A percentile compares a stretch with the other conserved stretches of the same genome.
phyloP scores from a whole-genome alignment of 2,797 vertebrate genomes.

The Hydrocynus forskahlii region DNA sequence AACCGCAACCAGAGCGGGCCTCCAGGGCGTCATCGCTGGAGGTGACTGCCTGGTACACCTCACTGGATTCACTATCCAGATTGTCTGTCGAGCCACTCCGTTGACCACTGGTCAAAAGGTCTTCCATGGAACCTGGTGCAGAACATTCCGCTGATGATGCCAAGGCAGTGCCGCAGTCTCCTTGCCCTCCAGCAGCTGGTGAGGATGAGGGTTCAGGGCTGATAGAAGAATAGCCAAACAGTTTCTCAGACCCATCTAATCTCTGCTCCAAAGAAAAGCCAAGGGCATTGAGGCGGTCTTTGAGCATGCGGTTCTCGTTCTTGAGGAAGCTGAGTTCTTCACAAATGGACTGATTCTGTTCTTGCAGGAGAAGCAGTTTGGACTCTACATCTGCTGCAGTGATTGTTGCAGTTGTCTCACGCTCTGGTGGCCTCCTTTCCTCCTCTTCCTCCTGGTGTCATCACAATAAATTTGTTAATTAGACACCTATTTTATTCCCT shows the following conservation, averaged over 20 bases:
- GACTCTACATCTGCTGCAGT: constrained; percentile 90
- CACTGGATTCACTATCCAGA: constrained; percentile 94
- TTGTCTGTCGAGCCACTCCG: constrained; percentile 93
- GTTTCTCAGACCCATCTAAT: constrained; percentile 87
- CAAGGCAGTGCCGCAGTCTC: constrained; percentile 79
- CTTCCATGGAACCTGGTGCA: constrained; percentile 92
- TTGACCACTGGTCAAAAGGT: constrained; percentile 88
- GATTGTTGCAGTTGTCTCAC: constrained; percentile 78
- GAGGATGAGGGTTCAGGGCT: constrained; percentile 84
- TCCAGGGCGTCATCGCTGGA: constrained; percentile 96
- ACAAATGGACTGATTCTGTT: constrained; percentile 93
- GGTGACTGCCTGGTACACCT: constrained; percentile 93
- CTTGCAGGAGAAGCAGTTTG: constrained; percentile 88
- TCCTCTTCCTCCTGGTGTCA: constrained; percentile 59
- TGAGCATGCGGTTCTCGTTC: constrained; percentile 96
- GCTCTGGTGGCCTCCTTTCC: constrained; percentile 73
- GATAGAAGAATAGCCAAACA: constrained; percentile 85
- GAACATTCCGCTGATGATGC: constrained; percentile 93
- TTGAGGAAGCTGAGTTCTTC: constrained; percentile 93
- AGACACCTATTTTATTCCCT: neutral
- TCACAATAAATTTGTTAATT: neutral
- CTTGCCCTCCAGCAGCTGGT: constrained; percentile 83
- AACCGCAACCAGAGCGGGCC: constrained; percentile 87
- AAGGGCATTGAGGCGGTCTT: constrained; percentile 92
- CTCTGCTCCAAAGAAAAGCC: constrained; percentile 96